These are phyloP conservation scores for Epinephelus awoara DNA, from an alignment of 2,797 vertebrate genomes.

Conservation along the genomic window DNA sequence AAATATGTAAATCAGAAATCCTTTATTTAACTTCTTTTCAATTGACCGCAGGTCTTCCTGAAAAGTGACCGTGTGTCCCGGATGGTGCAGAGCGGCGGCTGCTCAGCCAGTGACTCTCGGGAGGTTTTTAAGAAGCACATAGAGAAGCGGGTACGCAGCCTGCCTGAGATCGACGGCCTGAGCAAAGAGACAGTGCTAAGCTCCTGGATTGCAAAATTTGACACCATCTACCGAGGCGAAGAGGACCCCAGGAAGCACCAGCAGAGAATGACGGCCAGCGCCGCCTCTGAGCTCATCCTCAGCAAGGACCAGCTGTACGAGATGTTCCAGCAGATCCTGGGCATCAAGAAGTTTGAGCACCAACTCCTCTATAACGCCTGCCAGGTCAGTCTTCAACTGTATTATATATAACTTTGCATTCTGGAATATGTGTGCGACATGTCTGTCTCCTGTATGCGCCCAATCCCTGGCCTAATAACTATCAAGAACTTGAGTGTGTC, in stretches of 20 bases:
- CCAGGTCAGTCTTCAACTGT: slow-evolving; percentile 88
- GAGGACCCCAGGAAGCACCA: slow-evolving; percentile 98
- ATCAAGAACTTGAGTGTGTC: not conserved
- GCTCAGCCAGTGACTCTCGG: slow-evolving; percentile 95
- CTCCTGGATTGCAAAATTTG: slow-evolving; percentile 99
- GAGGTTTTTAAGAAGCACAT: slow-evolving; percentile 99
- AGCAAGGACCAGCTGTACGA: slow-evolving; percentile 99
- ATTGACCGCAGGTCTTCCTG: slow-evolving; percentile 90
- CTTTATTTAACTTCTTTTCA: too few relatives aligned
- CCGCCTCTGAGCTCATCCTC: slow-evolving; percentile 97
- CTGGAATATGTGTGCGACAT: not conserved
- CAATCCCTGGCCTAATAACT: not conserved
- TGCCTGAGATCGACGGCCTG: slow-evolving; percentile 97
- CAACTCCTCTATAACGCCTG: slow-evolving; percentile 98
- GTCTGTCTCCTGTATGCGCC: not conserved
- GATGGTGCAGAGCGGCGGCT: slow-evolving; percentile 98
- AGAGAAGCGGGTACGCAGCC: slow-evolving; percentile 96
- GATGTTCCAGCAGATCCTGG: slow-evolving; percentile 99
- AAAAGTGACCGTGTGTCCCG: slow-evolving; percentile 96
- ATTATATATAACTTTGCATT: not conserved
- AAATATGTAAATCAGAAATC: not conserved
- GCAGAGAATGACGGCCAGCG: slow-evolving; percentile 96
- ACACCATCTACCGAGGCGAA: slow-evolving; percentile 97
- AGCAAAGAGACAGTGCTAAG: slow-evolving; percentile 99
- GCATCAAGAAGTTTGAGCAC: slow-evolving; percentile 99